phyloP scores from a whole-genome alignment of 2,888 invertebrate genomes.

The Platerodrilus igneus region DNA sequence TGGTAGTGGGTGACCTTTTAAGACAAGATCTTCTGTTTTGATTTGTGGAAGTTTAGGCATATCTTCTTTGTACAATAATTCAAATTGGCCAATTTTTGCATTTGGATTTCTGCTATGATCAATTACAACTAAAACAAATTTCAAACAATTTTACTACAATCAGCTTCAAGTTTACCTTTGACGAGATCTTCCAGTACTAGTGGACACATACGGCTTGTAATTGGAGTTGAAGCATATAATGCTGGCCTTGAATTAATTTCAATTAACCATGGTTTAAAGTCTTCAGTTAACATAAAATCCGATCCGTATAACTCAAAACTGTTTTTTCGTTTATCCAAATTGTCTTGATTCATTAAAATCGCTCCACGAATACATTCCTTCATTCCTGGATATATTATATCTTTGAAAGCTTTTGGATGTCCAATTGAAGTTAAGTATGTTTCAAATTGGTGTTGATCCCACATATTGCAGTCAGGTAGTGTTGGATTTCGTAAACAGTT shows the following conservation, averaged over 20 bases:
- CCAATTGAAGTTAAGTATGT: conserved; percentile 53
- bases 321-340: conserved; percentile 62
- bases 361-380: conserved; percentile 76
- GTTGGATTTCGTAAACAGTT: conserved; percentile 54
- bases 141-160: too few relatives aligned
- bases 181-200: conserved; percentile 77
- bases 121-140: conserved; percentile 51
- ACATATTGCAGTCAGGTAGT: conserved; percentile 78
- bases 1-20: conserved; percentile 25
- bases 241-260: conserved; percentile 91
- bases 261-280: conserved; percentile 82
- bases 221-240: conserved; percentile 72
- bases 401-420: conserved; percentile 61
- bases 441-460: conserved; percentile 71
- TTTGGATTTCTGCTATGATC: conserved; percentile 47
- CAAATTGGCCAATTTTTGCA: conserved; percentile 57
- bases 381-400: conserved; percentile 79
- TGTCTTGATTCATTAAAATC: conserved; percentile 72
- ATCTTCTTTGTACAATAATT: conserved; percentile 42
- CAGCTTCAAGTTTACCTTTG: conserved; percentile 63
- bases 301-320: conserved; percentile 89
- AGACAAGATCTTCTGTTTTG: conserved; percentile 8
- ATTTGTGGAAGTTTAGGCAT: conserved; percentile 13
- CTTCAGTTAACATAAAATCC: conserved; percentile 85
- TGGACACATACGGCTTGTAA: conserved; percentile 79